Evolutionary conservation across 2,797 vertebrate genomes (phyloP).

Genomic region (Labroides dimidiatus): DNA sequence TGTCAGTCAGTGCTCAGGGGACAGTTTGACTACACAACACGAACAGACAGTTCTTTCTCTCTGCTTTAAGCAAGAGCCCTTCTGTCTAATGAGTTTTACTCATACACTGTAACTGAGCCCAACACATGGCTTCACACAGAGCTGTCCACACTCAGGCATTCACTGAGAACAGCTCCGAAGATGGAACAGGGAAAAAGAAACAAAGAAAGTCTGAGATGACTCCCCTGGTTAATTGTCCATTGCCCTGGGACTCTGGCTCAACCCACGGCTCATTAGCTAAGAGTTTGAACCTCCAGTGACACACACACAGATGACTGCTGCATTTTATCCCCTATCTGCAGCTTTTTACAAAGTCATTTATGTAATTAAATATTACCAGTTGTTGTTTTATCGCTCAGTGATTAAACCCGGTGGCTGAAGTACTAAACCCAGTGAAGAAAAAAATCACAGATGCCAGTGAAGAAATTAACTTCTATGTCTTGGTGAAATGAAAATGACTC

Average conservation of each 20-base stretch:
- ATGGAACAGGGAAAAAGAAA: slow-evolving; percentile 1
- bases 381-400: slow-evolving; percentile 63
- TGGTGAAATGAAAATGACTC: slow-evolving; percentile 20
- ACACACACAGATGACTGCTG: slow-evolving; percentile 45
- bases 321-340: slow-evolving; percentile 44
- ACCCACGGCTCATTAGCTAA: slow-evolving; percentile 67
- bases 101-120: slow-evolving; percentile 20
- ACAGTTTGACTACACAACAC: slow-evolving; percentile 21
- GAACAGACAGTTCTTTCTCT: neutral
- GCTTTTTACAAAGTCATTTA: slow-evolving; percentile 61
- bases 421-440: slow-evolving; percentile 16
- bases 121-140: slow-evolving; percentile 30
- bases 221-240: slow-evolving; percentile 73
- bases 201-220: slow-evolving; percentile 46
- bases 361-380: slow-evolving; percentile 67
- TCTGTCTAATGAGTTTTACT: slow-evolving; percentile 48
- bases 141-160: slow-evolving; percentile 24
- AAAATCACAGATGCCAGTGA: slow-evolving; percentile 14
- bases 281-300: slow-evolving; percentile 55
- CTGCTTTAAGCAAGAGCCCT: slow-evolving; percentile 13
- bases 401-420: slow-evolving; percentile 45
- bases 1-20: neutral
- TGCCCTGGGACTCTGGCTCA: slow-evolving; percentile 66
- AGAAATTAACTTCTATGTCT: slow-evolving; percentile 22
- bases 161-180: slow-evolving; percentile 32